A percentile compares a stretch with the other conserved stretches of the same genome.
Evolutionary conservation across 2,113 vertebrate genomes (phyloP).

Genomic region (Pungitius pungitius): DNA sequence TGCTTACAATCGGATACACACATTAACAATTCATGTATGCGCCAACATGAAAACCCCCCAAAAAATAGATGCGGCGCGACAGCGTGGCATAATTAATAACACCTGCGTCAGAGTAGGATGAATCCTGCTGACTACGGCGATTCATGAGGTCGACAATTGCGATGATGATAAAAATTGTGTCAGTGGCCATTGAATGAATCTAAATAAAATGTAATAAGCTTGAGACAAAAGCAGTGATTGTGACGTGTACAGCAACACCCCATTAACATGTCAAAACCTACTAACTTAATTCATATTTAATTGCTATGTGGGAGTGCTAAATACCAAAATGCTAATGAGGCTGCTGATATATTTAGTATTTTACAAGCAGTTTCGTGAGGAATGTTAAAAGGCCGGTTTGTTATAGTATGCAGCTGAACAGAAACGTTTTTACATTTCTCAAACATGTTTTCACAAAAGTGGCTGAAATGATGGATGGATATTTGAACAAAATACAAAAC

Average conservation of each 20-base stretch:
- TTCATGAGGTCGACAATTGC: background rate
- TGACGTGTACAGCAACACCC: no score
- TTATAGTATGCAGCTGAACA: slow-evolving; percentile 6
- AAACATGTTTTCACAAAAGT: background rate
- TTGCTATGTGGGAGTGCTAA: background rate
- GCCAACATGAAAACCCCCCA: background rate
- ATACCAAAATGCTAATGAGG: background rate
- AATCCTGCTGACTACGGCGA: background rate
- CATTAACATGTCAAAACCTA: no score
- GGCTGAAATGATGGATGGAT: background rate
- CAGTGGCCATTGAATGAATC: no score
- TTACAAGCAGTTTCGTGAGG: no score
- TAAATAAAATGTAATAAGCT: no score
- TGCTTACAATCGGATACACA: background rate
- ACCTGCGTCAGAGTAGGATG: background rate
- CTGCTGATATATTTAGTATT: background rate
- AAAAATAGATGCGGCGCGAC: background rate
- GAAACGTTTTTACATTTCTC: background rate
- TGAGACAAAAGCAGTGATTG: no score
- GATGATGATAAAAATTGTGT: background rate
- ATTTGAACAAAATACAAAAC: background rate
- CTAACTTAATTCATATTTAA: no score
- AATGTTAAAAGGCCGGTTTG: background rate
- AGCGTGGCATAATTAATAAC: background rate
- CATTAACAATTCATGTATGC: background rate